These are phyloP conservation scores for Adoxophyes honmai DNA, from an alignment of 1,140 invertebrate genomes.

Conservation along the genomic window DNA sequence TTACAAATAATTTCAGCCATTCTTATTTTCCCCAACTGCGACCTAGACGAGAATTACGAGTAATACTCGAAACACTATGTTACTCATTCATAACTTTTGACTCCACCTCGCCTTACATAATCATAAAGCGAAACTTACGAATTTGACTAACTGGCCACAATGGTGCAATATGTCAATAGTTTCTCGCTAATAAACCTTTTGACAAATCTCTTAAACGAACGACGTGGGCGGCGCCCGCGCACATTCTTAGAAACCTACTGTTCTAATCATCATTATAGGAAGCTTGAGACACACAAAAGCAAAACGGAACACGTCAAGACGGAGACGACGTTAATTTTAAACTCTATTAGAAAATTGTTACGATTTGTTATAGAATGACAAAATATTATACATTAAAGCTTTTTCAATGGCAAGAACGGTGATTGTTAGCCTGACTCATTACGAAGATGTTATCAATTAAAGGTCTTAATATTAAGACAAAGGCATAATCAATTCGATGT, in stretches of 20 bases:
- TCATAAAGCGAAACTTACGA: neutral
- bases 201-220: neutral
- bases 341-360: too few species aligned
- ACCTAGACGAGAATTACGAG: too few species aligned
- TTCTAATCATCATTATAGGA: neutral
- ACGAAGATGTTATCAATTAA: slow-evolving; percentile 12
- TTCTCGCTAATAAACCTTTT: neutral
- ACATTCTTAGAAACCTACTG: neutral
- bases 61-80: too few species aligned
- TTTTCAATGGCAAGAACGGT: too few species aligned
- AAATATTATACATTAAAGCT: too few species aligned
- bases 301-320: too few species aligned
- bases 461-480: slow-evolving; percentile 11
- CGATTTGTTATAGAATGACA: too few species aligned
- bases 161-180: neutral
- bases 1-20: too few species aligned
- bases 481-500: slow-evolving; percentile 3
- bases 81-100: too few species aligned
- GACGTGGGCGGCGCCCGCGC: neutral
- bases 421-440: slow-evolving; percentile 12
- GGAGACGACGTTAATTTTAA: too few species aligned
- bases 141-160: neutral
- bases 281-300: neutral
- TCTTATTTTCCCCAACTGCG: too few species aligned
- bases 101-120: too few species aligned